phyloP scores from a whole-genome alignment of 2,888 invertebrate genomes.

The Pollenia labialis region DNA sequence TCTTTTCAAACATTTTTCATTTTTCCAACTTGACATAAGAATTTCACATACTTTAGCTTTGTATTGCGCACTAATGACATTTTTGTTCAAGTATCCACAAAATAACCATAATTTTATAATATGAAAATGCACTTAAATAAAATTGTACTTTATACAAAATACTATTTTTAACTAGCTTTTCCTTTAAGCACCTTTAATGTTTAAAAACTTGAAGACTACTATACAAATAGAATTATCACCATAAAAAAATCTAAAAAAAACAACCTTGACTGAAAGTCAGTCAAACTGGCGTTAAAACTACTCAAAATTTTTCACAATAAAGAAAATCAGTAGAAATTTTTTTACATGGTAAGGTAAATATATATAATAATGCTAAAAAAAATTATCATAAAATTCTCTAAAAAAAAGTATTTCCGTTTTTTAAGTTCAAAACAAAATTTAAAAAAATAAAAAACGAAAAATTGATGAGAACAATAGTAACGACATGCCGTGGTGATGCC shows the following conservation, averaged over 20 bases:
- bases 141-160: not conserved
- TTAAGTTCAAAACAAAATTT: slow-evolving; percentile 28
- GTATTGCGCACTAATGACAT: not conserved
- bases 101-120: slow-evolving; percentile 20
- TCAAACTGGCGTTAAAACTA: slow-evolving; percentile 22
- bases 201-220: not conserved
- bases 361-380: slow-evolving; percentile 47
- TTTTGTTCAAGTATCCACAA: not conserved
- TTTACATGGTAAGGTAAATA: slow-evolving; percentile 18
- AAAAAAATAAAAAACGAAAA: not conserved
- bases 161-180: not conserved
- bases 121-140: slow-evolving; percentile 3
- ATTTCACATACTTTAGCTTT: too few species aligned
- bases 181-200: not conserved
- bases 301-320: slow-evolving; percentile 22
- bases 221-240: not conserved
- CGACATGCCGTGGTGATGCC: slow-evolving; percentile 38
- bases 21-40: too few species aligned
- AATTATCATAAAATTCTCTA: slow-evolving; percentile 48
- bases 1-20: too few species aligned
- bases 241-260: slow-evolving; percentile 1
- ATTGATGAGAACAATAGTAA: slow-evolving; percentile 46
- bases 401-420: slow-evolving; percentile 25
- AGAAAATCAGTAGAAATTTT: slow-evolving; percentile 16
- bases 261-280: slow-evolving; percentile 33